phyloP scores from a whole-genome alignment of 2,888 invertebrate species.

The Agrenia bidenticulata region DNA sequence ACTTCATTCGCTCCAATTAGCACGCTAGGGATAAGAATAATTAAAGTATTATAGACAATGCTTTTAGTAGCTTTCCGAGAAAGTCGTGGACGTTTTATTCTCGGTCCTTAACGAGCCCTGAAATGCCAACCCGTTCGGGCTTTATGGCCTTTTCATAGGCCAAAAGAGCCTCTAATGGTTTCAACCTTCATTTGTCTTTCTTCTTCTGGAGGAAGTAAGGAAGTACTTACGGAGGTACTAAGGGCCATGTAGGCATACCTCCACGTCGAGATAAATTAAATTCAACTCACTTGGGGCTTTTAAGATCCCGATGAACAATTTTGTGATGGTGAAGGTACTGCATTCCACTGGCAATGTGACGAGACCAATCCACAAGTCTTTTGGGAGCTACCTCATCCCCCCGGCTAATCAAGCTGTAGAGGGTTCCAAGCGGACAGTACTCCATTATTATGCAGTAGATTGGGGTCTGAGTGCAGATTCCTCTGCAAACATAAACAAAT shows the following conservation, averaged over 20 bases:
- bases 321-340: slow-evolving; percentile 64
- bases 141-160: neutral
- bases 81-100: too few relatives aligned
- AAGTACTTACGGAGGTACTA: too few relatives aligned
- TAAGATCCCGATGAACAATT: slow-evolving; percentile 93
- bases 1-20: slow-evolving; percentile 75
- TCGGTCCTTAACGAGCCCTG: too few relatives aligned
- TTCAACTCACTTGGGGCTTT: slow-evolving; percentile 93
- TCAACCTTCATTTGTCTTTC: too few relatives aligned
- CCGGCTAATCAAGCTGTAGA: slow-evolving; percentile 84
- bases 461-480: slow-evolving; percentile 89
- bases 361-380: slow-evolving; percentile 87
- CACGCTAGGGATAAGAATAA: slow-evolving; percentile 63
- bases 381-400: slow-evolving; percentile 82
- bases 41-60: neutral
- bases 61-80: neutral
- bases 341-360: slow-evolving; percentile 96
- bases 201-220: too few relatives aligned
- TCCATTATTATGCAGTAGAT: slow-evolving; percentile 98
- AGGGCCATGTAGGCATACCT: neutral
- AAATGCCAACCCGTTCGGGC: neutral
- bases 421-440: slow-evolving; percentile 91
- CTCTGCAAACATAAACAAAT: slow-evolving; percentile 61
- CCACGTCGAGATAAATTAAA: neutral
- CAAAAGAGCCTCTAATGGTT: neutral